Base-by-base conservation (phyloP, 2,888 invertebrate genomes). In the Acrocyrtus sp. region DNA sequence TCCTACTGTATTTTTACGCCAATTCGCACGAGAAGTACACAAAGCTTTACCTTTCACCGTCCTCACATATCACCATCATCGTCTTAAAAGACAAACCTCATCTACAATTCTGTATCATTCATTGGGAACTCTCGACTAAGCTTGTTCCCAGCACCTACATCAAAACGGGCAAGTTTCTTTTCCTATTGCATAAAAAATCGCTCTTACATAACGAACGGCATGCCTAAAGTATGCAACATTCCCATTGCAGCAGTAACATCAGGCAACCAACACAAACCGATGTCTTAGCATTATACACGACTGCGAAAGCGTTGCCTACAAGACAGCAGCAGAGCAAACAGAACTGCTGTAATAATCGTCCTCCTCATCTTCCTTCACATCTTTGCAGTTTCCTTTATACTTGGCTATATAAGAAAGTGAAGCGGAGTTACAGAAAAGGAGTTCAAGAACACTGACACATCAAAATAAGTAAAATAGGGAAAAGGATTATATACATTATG, bases 81-180 rank as follows among this genome's bases (percentile, higher is more conserved):
- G 34, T 34, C 34, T 8, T n/a, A n/a, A n/a, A n/a, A n/a, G n/a
- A n/a, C n/a, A 12, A 12, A 12, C 34, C 12, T 34, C 34, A 34
- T 34, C 34, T 34, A 34, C 34, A 34, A 34, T 5, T 8, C 34
- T 34, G n/a, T 34, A 34, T 34, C 66, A 70, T 70, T 53, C 70
- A 70, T 70, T 70, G 70, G 70, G 70, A 70, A 70, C 70, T 62
- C 41, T 62, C 70, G 51, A 70, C 50, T 27, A 70, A 62, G 70
- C 47, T 62, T 70, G 62, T 70, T 70, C 70, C 70, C 70, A 70
- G 70, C 70, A 70, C 70, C 63, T 70, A 70, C 56, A 50, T 22
- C n/a, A 69, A 62, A 70, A 56, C 62, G 45, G 43, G 34, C 6
- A 34, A 34, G 34, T 34, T 34, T 34, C 34, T 34, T 34, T 34